phyloP scores from a whole-genome alignment of 2,888 invertebrate species.

The Drosophila atroscutellata region DNA sequence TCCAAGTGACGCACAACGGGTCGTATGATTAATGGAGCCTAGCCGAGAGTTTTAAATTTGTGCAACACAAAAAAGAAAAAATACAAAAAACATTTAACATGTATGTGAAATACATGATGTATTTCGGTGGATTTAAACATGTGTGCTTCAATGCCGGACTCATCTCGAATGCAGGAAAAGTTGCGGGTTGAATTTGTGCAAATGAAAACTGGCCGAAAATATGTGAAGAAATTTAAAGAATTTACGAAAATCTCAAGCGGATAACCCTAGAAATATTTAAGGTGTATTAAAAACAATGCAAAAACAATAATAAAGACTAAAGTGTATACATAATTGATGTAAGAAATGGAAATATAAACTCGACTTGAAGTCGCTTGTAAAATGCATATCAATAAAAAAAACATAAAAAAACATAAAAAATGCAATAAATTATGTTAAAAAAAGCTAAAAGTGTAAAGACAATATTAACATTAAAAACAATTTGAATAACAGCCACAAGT shows the following conservation, averaged over 20 bases:
- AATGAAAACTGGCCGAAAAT: background rate
- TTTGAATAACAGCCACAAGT: background rate
- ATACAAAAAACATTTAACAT: constrained; percentile 22
- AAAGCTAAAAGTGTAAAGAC: background rate
- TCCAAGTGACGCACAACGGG: constrained; percentile 19
- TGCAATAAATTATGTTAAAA: constrained; percentile 1
- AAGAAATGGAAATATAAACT: background rate
- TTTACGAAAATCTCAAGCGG: background rate
- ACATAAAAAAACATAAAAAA: background rate
- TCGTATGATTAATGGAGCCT: constrained; percentile 35
- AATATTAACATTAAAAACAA: background rate
- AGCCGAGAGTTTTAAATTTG: constrained; percentile 9
- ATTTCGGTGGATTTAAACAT: constrained; percentile 9
- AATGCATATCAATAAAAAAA: constrained; percentile 8
- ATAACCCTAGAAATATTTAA: background rate
- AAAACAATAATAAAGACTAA: background rate
- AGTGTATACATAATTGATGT: background rate
- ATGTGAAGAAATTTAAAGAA: background rate
- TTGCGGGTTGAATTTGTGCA: constrained; percentile 34
- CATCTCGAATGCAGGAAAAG: constrained; percentile 36
- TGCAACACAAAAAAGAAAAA: background rate
- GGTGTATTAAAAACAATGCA: background rate
- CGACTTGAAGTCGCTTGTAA: background rate
- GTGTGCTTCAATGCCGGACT: constrained; percentile 27
- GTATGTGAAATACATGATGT: constrained; percentile 22